Base-by-base conservation (phyloP, 2,797 vertebrate genomes). In the Ptychobarbus kaznakovi region DNA sequence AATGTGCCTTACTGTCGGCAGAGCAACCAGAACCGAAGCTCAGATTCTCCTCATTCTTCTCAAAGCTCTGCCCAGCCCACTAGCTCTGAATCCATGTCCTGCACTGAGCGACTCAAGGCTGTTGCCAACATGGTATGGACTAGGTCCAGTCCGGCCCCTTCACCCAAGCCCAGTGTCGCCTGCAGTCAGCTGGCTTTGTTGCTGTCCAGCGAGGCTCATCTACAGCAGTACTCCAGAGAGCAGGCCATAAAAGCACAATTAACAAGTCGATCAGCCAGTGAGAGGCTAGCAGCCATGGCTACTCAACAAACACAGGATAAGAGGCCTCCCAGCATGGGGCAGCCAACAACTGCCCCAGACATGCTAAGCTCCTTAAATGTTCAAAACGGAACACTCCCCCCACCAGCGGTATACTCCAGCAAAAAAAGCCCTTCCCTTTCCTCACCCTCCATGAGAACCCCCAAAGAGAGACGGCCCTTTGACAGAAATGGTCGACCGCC, bases 161-260 rank as follows among this genome's bases (percentile, higher is more conserved):
- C 98, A 0, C 98, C 98, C 4, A 99, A 99, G 88, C 98, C 98
- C 86, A 99, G 97, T 10, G 96, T 99, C 53, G 98, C 98, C 8
- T 99, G 98, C 91, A 99, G 98, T 93, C 98, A 99, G 77, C 92
- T 99, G 79, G 98, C 98, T n/a, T 92, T 99, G 63, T 95, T 99
- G 79, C 96, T 99, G 56, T 99, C 98, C 44, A 99, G 98, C 9
- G 98, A 99, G 92, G 97, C 98, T 87, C 98, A 99, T 92, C 94
- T 99, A 89, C 98, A 99, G 93, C 97, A 99, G 93, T 99, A 99
- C 92, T 99, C 98, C 82, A 95, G 97, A 91, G 98, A 99, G 93
- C 98, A 99, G 28, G 96, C 98, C 80, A 93, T 99, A 90, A 99
- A 99, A 96, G 97, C 97, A 92, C 97, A 98, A 93, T 96, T 96